Evolutionary conservation across 2,888 invertebrate genomes (phyloP).

Genomic region (Monochamus alternatus): DNA sequence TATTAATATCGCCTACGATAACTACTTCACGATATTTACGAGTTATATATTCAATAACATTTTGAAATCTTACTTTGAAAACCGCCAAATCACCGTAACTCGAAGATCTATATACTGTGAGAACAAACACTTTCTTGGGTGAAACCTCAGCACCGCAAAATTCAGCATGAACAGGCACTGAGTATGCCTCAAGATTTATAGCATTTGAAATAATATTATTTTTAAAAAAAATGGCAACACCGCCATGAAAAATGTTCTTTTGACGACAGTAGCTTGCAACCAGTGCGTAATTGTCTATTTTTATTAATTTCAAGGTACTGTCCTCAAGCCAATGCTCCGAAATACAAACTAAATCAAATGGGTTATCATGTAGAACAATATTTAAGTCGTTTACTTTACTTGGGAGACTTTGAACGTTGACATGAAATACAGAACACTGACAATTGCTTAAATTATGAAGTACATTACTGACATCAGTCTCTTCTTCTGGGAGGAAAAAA

Average conservation of each 20-base stretch:
- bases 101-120: background rate
- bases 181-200: background rate
- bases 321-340: background rate
- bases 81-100: background rate
- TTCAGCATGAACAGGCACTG: background rate
- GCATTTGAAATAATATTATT: background rate
- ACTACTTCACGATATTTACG: background rate
- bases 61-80: background rate
- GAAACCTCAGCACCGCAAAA: background rate
- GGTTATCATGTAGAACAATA: constrained; percentile 1
- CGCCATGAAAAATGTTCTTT: background rate
- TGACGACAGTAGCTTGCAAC: too few species aligned
- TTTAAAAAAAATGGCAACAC: background rate
- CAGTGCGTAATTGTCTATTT: too few species aligned
- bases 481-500: constrained; percentile 1
- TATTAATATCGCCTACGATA: constrained; percentile 1
- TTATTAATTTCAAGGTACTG: too few species aligned
- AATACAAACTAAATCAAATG: background rate
- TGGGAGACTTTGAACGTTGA: background rate
- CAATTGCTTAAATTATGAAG: background rate
- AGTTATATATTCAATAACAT: background rate
- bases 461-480: too few species aligned
- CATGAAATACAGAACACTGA: background rate
- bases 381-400: background rate
- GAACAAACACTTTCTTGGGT: background rate